Evolutionary conservation across 2,888 invertebrate genomes (phyloP), one percentile per base, ranked within the genome.

Genomic region (Andricus curvator): DNA sequence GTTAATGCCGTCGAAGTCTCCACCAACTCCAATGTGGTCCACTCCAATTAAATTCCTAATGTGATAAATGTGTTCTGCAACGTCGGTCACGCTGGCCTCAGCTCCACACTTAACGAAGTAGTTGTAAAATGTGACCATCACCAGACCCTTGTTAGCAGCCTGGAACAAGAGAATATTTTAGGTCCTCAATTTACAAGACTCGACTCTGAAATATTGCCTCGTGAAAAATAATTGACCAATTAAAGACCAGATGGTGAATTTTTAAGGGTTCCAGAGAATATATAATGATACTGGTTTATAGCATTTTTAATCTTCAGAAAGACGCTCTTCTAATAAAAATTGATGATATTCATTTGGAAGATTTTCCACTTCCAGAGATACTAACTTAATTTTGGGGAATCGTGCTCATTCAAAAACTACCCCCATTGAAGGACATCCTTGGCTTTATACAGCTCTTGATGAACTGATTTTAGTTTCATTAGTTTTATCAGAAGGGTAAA

Each of bases 41-140:
- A 95, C 94, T 4, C 95, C 95, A 82, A 95, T 94, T 93, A 95
- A 91, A 84, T 94, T 93, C 89, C 94, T 94, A 88, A 95, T 94
- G 89, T 95, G 94, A 90, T 95, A 95, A 90, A 95, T 95, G 89
- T 95, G 95, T 84, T 95, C 95, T 93, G 94, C 92, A 64, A 98
- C 98, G 92, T 98, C 97, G 86, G 95, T 94, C 83, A 97, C 94
- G 11, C 96, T 96, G 25, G 97, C 96, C 87, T 95, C 94, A 83
- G 96, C 96, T 85, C 96, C 96, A 92, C 98, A 98, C 84, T 97
- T 96, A 88, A 98, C 96, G 92, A 97, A 96, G 91, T 96, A 96
- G 78, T 96, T 96, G 93, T 97, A 98, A 93, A 98, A 98, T 93
- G 97, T 98, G 86, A 98, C 96, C 98, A 98, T 98, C 82, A 98